Evolutionary conservation across 2,797 vertebrate genomes (phyloP).

Genomic region (Dendrocincla tyrannina): DNA sequence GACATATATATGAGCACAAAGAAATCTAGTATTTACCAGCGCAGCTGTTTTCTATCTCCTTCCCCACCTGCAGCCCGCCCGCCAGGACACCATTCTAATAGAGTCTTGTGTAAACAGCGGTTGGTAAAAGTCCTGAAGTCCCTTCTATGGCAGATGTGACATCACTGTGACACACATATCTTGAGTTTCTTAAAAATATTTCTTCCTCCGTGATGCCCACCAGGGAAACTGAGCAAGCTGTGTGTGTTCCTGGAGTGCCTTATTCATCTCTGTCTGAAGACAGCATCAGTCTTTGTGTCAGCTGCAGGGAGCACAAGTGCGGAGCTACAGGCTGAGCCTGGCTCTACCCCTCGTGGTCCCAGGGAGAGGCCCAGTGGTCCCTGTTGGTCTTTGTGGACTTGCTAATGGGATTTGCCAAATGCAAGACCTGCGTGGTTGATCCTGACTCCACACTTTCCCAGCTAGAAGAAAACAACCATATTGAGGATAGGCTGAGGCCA

Average conservation of each 20-base stretch:
- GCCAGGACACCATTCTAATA: background rate
- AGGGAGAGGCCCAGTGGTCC: fast-evolving
- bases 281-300: background rate
- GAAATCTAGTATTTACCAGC: constrained; percentile 54
- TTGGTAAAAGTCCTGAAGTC: background rate
- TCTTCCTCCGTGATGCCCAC: background rate
- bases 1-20: background rate
- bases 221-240: background rate
- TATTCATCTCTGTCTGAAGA: background rate
- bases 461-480: background rate
- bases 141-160: background rate
- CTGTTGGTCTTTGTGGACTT: background rate
- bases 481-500: background rate
- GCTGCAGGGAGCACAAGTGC: background rate
- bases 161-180: background rate
- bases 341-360: background rate
- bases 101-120: background rate
- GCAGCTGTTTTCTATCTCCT: constrained; percentile 44
- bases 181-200: background rate
- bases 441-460: background rate
- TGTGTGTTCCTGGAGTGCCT: background rate
- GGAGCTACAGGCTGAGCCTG: background rate
- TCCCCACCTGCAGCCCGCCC: background rate
- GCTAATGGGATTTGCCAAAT: fast-evolving
- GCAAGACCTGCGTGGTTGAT: background rate